Evolutionary conservation across 2,888 invertebrate genomes (phyloP).

Genomic region (Parnassius apollo): DNA sequence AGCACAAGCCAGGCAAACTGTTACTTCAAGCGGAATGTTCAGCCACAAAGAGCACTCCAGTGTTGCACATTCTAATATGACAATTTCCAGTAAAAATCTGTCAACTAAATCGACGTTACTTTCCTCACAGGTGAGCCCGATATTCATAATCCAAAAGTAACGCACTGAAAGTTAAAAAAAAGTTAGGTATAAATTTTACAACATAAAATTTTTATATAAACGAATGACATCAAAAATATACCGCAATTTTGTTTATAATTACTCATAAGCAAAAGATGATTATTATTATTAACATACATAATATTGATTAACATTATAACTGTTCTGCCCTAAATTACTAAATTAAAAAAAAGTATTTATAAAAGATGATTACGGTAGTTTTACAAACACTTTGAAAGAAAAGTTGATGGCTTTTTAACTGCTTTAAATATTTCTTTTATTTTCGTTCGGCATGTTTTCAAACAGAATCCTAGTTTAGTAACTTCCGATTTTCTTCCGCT

Average conservation of each 20-base stretch:
- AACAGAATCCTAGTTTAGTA: neutral
- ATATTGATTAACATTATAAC: neutral
- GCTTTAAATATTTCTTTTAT: too few relatives aligned
- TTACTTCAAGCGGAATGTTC: slow-evolving; percentile 89
- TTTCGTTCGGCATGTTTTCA: neutral
- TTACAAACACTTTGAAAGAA: too few relatives aligned
- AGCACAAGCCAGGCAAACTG: slow-evolving; percentile 89
- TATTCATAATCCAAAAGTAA: neutral
- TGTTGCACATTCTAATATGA: slow-evolving; percentile 90
- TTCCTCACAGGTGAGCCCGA: slow-evolving; percentile 69
- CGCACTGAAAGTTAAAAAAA: neutral
- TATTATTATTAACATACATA: neutral
- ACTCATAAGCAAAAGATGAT: slow-evolving; percentile 7
- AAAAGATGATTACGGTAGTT: too few relatives aligned
- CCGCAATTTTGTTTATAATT: neutral
- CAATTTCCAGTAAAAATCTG: slow-evolving; percentile 88
- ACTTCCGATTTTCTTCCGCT: neutral
- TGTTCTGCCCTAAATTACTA: slow-evolving; percentile 9
- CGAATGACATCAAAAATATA: neutral
- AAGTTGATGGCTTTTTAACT: too few relatives aligned
- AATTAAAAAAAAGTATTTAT: too few relatives aligned
- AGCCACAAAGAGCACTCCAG: slow-evolving; percentile 86
- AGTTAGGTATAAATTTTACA: too few relatives aligned
- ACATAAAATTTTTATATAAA: neutral
- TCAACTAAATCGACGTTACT: slow-evolving; percentile 83